Base-by-base conservation (phyloP, 2,888 invertebrate species). In the Eurytoma californica region DNA sequence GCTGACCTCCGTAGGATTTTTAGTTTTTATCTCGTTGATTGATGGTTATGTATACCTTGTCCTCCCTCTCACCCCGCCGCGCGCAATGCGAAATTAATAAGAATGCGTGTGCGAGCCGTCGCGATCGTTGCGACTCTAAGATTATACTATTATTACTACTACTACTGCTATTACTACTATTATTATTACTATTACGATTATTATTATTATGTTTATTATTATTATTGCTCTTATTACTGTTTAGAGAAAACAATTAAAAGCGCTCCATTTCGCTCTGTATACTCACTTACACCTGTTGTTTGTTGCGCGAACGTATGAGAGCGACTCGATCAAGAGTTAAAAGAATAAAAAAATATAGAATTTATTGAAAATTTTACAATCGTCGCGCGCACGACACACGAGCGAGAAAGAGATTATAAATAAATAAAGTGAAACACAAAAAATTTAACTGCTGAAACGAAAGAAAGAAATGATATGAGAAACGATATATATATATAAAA, bases 11-110 rank as follows among this genome's bases (percentile, higher is more conserved):
- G 78, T 74, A 74, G 72, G 28, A 76, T 80, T 74, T 73, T 69
- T 69, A 68, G 58, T 76, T 76, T 73, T 80, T 74, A 72, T 63
- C 68, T 76, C 57, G 72, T 80, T 76, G 61, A 75, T 75, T 67
- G 57, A 39, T 39, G 39, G 63, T 28, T 60, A n/a, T 18, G 28
- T 49, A 63, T 51, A 9, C 39, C 20, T 49, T 53, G 53, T 53
- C 72, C 30, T 55, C 16, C 72, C 55, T 30, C 30, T 65, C 51
- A 20, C 24, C 16, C 20, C 30, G n/a, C 7, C 65, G n/a, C 39
- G 39, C 39, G 9, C 9, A 7, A 39, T 7, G 39, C 39, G 39
- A 39, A 39, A 39, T 39, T 39, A 39, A 39, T 39, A 58, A 58
- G 20, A 5, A 9, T 12, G n/a, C 39, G 39, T 9, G 39, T 39